Conservation (phyloP, 2,888 invertebrate species). For the Aporophyla lueneburgensis region DNA sequence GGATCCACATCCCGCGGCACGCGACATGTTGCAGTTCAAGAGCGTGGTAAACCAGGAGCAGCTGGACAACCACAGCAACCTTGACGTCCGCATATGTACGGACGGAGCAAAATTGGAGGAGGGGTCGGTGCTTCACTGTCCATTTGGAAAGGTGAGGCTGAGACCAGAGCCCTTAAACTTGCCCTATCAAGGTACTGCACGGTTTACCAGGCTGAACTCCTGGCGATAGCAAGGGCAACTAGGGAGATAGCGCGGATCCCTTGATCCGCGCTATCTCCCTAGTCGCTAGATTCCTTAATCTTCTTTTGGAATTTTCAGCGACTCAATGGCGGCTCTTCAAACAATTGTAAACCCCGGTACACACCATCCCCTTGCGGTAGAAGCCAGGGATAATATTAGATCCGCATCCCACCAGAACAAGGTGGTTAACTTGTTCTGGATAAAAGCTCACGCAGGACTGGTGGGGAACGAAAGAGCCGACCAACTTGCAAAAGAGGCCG, state of each 20-base stretch:
- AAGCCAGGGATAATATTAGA: too few relatives aligned
- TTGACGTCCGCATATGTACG: too few relatives aligned
- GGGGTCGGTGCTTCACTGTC: not conserved
- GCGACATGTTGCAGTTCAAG: not conserved
- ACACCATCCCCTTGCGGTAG: not conserved
- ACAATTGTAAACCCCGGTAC: not conserved
- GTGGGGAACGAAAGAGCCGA: too few relatives aligned
- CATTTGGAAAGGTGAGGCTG: not conserved
- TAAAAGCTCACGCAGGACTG: too few relatives aligned
- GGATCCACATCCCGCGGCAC: not conserved
- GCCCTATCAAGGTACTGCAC: not conserved
- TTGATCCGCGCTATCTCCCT: too few relatives aligned
- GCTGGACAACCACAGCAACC: not conserved
- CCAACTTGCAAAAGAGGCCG: too few relatives aligned
- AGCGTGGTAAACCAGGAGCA: not conserved
- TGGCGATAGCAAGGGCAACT: not conserved
- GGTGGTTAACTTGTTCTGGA: too few relatives aligned
- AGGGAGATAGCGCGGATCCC: not conserved
- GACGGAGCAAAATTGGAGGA: not conserved
- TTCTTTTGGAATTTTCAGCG: not conserved
- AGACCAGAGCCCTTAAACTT: not conserved
- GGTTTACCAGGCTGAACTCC: conserved; percentile 9
- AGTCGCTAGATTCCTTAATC: too few relatives aligned
- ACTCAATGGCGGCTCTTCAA: not conserved
- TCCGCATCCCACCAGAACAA: too few relatives aligned